Base-by-base conservation (phyloP, 2,113 vertebrate genomes). In the Lepisosteus oculatus region DNA sequence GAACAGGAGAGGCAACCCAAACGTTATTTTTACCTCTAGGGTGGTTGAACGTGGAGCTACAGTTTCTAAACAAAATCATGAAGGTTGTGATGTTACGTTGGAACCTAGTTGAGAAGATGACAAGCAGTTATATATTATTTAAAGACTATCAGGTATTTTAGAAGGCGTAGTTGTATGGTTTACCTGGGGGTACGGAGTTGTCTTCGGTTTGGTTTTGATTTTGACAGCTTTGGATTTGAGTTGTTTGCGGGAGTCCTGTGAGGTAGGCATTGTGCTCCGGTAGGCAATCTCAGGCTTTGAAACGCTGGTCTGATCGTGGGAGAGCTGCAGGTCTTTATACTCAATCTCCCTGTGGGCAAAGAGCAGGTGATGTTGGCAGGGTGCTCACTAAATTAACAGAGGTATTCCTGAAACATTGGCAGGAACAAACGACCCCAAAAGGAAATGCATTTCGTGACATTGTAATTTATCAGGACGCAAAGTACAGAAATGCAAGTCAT, bases 311-410 rank as follows among this genome's bases (percentile, higher is more conserved):
- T 99, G 97, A 75, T 97, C 95, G 84, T 94, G 85, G 43, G 96
- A 98, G 73, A 99, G 56, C 80, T 93, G 95, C 79, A 98, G 87
- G 62, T 97, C 92, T 80, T 94, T 95, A 82, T 93, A 91, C 73
- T 99, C 97, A 0, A 93, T 85, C 69, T 97, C 94, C 77, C 97
- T 99, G 90, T 8, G 65, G 56, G 43, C 69, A 77, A 15, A 67
- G 47, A 43, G 6, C 17, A n/a, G 55, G 9, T 62, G 45, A 29
- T 56, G 43, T 54, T 65, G 64, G 61, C 15, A 55, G 15, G n/a
- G 41, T 44, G n/a, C 43, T 14, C 66, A 17, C 13, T 45, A 54
- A 29, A 29, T 29, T 29, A 29, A 29, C 17, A 29, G 17, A 29
- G 17, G 17, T 29, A 29, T 29, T 29, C 17, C 17, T 29, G 17